These are phyloP conservation scores for Phoenicopterus ruber DNA, from an alignment of 2,113 vertebrate species.

Conservation along the genomic window DNA sequence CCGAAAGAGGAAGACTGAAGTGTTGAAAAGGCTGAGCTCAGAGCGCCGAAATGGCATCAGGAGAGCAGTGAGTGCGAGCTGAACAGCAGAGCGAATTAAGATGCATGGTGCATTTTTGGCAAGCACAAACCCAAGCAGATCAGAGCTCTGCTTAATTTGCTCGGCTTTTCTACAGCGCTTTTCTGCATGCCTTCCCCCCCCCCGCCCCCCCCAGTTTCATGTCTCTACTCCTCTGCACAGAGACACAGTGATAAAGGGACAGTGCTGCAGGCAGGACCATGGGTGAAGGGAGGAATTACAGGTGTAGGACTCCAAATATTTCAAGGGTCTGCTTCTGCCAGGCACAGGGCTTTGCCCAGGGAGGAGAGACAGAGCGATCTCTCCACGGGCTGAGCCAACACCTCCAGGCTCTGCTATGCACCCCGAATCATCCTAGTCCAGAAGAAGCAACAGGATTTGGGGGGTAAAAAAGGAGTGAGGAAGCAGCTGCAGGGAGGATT, in stretches of 20 bases:
- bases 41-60: conserved; percentile 61
- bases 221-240: conserved; percentile 5
- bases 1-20: conserved; percentile 37
- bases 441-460: background rate
- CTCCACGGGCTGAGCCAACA: background rate
- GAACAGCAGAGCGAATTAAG: conserved; percentile 71
- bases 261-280: background rate
- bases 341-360: background rate
- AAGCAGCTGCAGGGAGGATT: background rate
- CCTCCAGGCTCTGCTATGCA: background rate
- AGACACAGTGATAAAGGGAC: background rate
- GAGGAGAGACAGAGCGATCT: background rate
- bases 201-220: background rate
- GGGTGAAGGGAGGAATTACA: conserved; percentile 31
- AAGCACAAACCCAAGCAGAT: conserved; percentile 64
- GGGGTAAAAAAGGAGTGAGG: fast-evolving
- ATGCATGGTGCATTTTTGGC: conserved; percentile 78
- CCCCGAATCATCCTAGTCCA: background rate
- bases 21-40: conserved; percentile 56
- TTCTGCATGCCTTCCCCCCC: background rate
- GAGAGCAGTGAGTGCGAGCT: conserved; percentile 30
- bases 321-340: background rate
- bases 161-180: conserved; percentile 55
- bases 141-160: conserved; percentile 70
- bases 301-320: conserved; percentile 46